phyloP scores from a whole-genome alignment of 2,797 vertebrate genomes.

The Eulemur coronatus region DNA sequence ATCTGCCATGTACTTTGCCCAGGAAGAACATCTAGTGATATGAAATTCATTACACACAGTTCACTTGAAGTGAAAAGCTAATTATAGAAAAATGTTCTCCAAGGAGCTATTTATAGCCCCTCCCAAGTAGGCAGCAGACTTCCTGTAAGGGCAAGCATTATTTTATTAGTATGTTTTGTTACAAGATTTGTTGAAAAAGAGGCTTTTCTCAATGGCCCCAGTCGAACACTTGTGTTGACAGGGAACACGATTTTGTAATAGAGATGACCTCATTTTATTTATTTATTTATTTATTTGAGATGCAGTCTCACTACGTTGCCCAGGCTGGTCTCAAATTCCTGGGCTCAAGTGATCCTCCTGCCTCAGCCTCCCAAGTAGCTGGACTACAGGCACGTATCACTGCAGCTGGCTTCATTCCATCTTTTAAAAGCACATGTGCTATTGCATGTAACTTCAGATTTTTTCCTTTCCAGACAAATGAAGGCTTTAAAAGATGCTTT shows the following conservation, averaged over 20 bases:
- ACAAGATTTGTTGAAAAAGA: slow-evolving; percentile 23
- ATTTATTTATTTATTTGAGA: not conserved
- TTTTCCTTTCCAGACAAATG: not conserved
- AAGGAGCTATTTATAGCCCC: slow-evolving; percentile 75
- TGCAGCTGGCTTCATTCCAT: not conserved
- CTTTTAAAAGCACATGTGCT: not conserved
- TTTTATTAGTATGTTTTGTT: slow-evolving; percentile 37
- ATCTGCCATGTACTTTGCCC: slow-evolving; percentile 70
- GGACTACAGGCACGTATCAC: not conserved
- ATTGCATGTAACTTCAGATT: not conserved
- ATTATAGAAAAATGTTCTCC: slow-evolving; percentile 82
- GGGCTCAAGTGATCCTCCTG: not conserved
- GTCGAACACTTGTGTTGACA: not conserved
- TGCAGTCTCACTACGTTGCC: not conserved
- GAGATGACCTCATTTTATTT: not conserved
- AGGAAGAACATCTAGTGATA: slow-evolving; percentile 72
- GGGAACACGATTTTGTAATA: not conserved
- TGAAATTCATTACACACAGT: slow-evolving; percentile 79
- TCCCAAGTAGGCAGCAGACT: slow-evolving; percentile 60
- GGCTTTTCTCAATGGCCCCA: not conserved
- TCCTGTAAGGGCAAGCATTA: slow-evolving; percentile 24
- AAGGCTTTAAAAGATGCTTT: not conserved
- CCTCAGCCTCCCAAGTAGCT: not conserved
- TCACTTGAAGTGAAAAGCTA: slow-evolving; percentile 78
- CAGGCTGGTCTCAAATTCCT: not conserved